Evolutionary conservation across 1,140 invertebrate species (phyloP), one percentile per base, ranked within the genome.

Genomic region (Pogonomyrmex californicus): DNA sequence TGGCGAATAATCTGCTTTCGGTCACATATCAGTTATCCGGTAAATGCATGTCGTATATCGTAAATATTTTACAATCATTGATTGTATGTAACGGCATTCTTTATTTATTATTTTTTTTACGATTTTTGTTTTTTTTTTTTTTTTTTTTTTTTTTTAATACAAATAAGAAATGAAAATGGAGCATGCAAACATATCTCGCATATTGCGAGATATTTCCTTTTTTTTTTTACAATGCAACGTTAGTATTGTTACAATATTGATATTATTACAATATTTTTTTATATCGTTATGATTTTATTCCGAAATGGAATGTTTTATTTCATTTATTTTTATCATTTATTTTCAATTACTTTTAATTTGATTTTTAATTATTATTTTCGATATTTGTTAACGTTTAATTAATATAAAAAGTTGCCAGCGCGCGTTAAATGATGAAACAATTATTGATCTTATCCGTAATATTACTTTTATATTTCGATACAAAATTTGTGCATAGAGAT

Each of bases 21-120:
- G 47, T 44, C 44, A 10, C 33, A 4, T 73, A 60, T 83, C 79
- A 56, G 30, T 75, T 49, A 49, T 73, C 44, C 23, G 36, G 41
- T 12, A 33, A 36, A 60, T 62, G 66, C 30, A 10, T 14, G 51
- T 58, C 51, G n/a, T 23, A 58, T 5, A 9, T 73, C n/a, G 38
- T 47, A 33, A 71, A 82, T 73, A 82, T 82, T 82, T 6, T 17
- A 44, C 79, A 66, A 44, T 73, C 54, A 82, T 60, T 54, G 51
- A 82, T 58, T 33, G 66, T 60, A 73, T 82, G 38, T 81, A 47
- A 47, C 54, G 10, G 23, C 23, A 23, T 23, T 23, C 23, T 23
- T 23, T 23, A 23, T 23, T 23, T 23, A 23, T 23, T 47, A 36
- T 36, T 56, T 73, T 51, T 82, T 44, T 36, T 38, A 17, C 38